Evolutionary conservation across 2,888 invertebrate species (phyloP).

Genomic region (Tachina lurida): DNA sequence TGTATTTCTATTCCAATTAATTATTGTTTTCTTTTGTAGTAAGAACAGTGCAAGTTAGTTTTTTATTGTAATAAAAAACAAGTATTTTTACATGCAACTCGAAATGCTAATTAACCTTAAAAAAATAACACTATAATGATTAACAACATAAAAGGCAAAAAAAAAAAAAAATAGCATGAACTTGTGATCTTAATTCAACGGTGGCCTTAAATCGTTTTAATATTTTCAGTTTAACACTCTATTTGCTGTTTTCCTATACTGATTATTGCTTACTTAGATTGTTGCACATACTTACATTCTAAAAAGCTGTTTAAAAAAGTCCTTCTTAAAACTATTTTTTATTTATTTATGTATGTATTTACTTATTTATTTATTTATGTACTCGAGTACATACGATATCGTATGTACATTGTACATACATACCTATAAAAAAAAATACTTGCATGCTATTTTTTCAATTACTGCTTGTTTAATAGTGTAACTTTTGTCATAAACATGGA

Average conservation of each 20-base stretch:
- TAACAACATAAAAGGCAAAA: conserved; percentile 27
- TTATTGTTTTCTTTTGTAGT: not conserved
- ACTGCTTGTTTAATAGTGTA: too few species aligned
- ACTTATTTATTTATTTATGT: too few species aligned
- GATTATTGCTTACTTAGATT: not conserved
- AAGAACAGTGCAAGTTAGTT: not conserved
- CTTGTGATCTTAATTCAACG: conserved; percentile 38
- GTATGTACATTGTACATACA: too few species aligned
- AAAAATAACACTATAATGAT: conserved; percentile 24
- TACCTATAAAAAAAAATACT: too few species aligned
- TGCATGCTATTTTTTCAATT: too few species aligned
- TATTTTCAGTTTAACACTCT: not conserved
- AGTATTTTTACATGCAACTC: conserved; percentile 16
- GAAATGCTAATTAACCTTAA: conserved; percentile 16
- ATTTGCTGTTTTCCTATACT: not conserved
- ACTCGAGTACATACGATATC: too few species aligned
- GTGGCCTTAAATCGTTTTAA: not conserved
- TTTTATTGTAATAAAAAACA: not conserved
- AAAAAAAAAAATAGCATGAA: conserved; percentile 12
- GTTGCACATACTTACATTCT: not conserved
- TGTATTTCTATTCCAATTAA: too few species aligned
- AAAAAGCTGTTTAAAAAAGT: too few species aligned
- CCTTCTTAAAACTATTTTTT: too few species aligned
- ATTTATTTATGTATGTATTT: too few species aligned
- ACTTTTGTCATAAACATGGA: too few species aligned